These are phyloP conservation scores for Symphodus melops DNA, from an alignment of 2,113 vertebrate species.

Conservation along the genomic window DNA sequence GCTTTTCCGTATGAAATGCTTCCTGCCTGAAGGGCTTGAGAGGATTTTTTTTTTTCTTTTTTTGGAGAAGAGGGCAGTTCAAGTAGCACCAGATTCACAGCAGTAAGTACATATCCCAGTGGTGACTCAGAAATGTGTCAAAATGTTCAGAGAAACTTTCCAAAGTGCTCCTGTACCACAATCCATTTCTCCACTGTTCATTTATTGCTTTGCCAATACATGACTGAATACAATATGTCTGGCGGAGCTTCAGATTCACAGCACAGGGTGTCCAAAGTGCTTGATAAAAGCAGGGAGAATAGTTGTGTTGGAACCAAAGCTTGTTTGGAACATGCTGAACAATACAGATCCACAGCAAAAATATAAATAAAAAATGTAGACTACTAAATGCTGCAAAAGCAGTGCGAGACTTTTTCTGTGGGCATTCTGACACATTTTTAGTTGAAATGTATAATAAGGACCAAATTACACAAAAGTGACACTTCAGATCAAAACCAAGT, in stretches of 20 bases:
- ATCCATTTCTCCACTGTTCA: background rate
- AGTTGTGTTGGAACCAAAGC: background rate
- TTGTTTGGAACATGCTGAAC: background rate
- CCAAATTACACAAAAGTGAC: background rate
- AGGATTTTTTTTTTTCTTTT: background rate
- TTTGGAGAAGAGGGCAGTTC: background rate
- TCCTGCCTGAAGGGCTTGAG: constrained; percentile 1
- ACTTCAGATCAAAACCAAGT: background rate
- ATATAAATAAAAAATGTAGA: no score
- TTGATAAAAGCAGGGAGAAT: background rate
- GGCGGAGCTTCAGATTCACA: background rate
- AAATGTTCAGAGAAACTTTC: constrained; percentile 1
- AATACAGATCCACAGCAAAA: background rate
- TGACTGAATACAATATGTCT: background rate
- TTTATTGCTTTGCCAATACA: background rate
- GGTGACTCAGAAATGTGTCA: constrained; percentile 1
- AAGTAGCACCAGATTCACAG: background rate
- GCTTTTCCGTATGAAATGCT: background rate
- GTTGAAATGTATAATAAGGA: background rate
- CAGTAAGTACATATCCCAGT: background rate
- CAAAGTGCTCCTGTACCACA: background rate
- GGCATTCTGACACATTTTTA: background rate
- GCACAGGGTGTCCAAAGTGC: background rate
- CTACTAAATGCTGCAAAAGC: background rate
- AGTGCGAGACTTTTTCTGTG: background rate